Evolutionary conservation across 2,888 invertebrate species (phyloP), one percentile per base, ranked within the genome.

Genomic region (Chironomus tentans): DNA sequence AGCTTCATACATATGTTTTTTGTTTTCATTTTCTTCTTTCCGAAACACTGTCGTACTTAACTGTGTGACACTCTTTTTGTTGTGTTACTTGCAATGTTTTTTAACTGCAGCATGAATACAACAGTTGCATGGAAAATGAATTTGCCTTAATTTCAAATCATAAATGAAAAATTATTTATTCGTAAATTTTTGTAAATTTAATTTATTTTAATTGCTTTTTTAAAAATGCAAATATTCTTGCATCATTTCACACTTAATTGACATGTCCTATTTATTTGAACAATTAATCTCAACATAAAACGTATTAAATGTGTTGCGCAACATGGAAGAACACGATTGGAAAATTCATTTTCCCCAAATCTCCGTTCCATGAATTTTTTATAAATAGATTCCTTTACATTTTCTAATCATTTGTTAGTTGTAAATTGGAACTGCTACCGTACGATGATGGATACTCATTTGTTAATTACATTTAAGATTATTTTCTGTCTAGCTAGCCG

Each of bases 261-360:
- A 56, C 56, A 56, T 15, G 7, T 56, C 56, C 2, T 56, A 56
- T 15, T 15, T 56, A 15, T 15, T n/a, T n/a, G 0, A 5, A 56
- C 5, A 15, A 15, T 12, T 48, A 28, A 71, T 71, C 56, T 2
- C 12, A 71, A 22, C 15, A 7, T 18, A 7, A 7, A n/a, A 50
- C 7, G 24, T 4, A 22, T 61, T 22, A 10, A 28, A 5, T 21
- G 18, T 21, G 77, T 81, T 83, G 78, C 83, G 82, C 3, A 81
- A 80, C 56, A 2, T 56, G 18, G 18, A n/a, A 15, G 1, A 56
- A 56, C n/a, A 56, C 38, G 38, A 38, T 38, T 38, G 38, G 38
- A 38, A 38, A 38, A 38, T 38, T 10, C 38, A 38, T 38, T 38
- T 38, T 10, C 38, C 10, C 2, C 7, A 38, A 2, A 2, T 38